Base-by-base conservation (phyloP, 2,888 invertebrate genomes). In the Timandra comae region DNA sequence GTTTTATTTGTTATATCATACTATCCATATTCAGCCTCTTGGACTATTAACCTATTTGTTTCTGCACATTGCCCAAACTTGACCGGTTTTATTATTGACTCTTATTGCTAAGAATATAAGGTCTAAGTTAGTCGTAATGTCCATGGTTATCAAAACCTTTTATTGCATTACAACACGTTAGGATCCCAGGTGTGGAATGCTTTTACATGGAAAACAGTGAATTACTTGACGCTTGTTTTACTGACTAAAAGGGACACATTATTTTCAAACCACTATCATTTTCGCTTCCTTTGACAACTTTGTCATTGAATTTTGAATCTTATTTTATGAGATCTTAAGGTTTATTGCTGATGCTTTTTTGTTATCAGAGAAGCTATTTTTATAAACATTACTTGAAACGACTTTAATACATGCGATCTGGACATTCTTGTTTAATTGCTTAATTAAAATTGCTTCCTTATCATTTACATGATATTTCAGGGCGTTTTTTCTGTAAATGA, bases 171-270 rank as follows among this genome's bases (percentile, higher is more conserved):
- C 71, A 74, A 77, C 81, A 80, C 81, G 81, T 60, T 70, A 75
- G 62, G 69, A 70, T 68, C 70, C 72, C 77, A 79, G 78, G 80
- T 80, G 80, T 63, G 74, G 76, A 76, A 75, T 75, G 70, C 73
- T 74, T 78, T 72, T 67, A 72, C 73, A 71, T 67, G 63, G 63
- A 73, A 71, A 70, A 69, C 69, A 62, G 56, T 60, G 67, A 56
- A 72, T 66, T 65, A 71, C 64, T 74, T 71, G 66, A 70, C 66
- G 68, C 69, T 68, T 68, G 62, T 60, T 67, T 63, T 63, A 63
- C 60, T 60, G 57, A 57, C 51, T 53, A 56, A 63, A 71, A 60
- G 57, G 57, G 56, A 63, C 63, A 63, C 57, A 57, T 57, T 50
- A 52, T 48, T 55, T 58, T 57, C 52, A 36, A 30, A 35, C 49